These are phyloP conservation scores for Dipus sagitta DNA, from an alignment of 2,797 vertebrate genomes.

Conservation along the genomic window DNA sequence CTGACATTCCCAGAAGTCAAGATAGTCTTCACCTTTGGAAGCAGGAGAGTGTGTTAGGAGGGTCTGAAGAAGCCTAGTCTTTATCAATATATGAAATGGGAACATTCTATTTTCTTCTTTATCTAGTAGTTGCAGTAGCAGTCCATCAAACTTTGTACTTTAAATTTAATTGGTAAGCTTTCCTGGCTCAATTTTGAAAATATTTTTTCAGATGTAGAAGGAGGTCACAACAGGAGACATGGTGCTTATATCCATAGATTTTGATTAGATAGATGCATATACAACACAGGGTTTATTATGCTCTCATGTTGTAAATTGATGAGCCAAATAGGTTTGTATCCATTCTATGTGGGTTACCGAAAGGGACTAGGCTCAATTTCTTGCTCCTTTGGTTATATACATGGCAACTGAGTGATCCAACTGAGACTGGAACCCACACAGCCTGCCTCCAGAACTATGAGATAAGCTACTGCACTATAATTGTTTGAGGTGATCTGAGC, in stretches of 20 bases:
- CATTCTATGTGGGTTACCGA: neutral
- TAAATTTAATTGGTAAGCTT: neutral
- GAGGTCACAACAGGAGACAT: neutral
- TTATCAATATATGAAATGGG: neutral
- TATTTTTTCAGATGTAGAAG: neutral
- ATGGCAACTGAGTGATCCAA: neutral
- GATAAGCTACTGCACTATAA: neutral
- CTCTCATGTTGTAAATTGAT: neutral
- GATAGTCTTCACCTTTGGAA: neutral
- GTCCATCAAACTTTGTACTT: neutral
- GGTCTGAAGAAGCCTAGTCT: neutral
- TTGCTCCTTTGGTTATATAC: neutral
- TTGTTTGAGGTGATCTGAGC: neutral
- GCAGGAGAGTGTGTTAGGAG: rapidly evolving
- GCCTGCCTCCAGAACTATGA: neutral
- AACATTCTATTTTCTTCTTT: neutral
- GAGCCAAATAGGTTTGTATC: neutral
- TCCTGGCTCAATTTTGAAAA: conserved; percentile 1
- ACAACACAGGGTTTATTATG: neutral
- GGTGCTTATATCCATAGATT: too few species aligned
- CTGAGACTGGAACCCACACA: neutral
- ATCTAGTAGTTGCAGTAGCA: neutral
- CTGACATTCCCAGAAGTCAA: neutral
- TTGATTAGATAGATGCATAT: neutral
- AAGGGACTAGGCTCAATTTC: neutral